Conservation (phyloP, 2,888 invertebrate species). For the Polydrusus cervinus region DNA sequence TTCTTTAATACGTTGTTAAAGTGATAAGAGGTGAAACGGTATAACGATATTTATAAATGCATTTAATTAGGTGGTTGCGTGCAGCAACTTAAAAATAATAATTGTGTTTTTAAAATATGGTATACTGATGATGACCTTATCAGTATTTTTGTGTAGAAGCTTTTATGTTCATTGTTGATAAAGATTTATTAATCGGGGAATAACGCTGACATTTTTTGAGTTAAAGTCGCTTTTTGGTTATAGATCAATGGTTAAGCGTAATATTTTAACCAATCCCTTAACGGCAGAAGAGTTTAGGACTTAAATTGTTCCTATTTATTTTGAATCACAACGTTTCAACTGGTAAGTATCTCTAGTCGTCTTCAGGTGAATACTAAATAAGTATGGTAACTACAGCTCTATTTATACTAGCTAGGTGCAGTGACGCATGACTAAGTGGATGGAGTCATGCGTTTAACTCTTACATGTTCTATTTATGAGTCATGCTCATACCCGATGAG, state of each 20-base stretch:
- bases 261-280: background rate
- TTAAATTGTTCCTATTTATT: too few relatives aligned
- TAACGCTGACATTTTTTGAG: background rate
- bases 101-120: constrained; percentile 19
- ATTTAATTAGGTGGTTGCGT: constrained; percentile 23
- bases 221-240: too few relatives aligned
- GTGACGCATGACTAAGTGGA: too few relatives aligned
- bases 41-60: constrained; percentile 18
- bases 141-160: constrained; percentile 11
- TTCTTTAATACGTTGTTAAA: constrained; percentile 18
- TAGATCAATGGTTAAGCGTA: background rate
- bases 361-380: too few relatives aligned
- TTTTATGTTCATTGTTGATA: constrained; percentile 23
- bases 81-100: constrained; percentile 29
- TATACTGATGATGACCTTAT: constrained; percentile 30
- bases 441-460: too few relatives aligned
- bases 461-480: too few relatives aligned
- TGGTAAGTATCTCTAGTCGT: too few relatives aligned
- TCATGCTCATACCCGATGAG: too few relatives aligned
- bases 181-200: constrained; percentile 17
- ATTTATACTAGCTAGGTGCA: too few relatives aligned
- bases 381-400: too few relatives aligned
- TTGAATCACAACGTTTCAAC: too few relatives aligned
- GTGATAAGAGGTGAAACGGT: constrained; percentile 29
- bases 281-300: too few relatives aligned